Conservation (phyloP, 2,797 vertebrate genomes). For the Myotis findleyi region DNA sequence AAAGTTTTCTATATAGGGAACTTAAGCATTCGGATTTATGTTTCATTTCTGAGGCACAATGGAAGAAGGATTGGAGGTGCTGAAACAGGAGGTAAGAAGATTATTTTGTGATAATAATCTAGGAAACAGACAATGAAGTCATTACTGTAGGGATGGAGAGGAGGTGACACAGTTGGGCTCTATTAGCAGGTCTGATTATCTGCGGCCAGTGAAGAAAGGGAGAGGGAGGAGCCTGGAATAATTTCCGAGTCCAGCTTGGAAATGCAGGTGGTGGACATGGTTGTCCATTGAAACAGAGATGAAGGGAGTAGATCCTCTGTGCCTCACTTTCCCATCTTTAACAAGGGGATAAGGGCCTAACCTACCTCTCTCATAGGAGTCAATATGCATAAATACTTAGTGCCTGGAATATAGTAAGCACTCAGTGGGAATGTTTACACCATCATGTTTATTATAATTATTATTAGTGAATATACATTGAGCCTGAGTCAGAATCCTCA, state of each 20-base stretch:
- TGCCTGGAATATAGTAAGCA: not conserved
- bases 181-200: not conserved
- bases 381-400: not conserved
- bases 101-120: not conserved
- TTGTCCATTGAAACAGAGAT: not conserved
- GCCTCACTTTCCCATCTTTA: not conserved
- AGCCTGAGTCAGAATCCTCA: not conserved
- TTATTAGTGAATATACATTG: not conserved
- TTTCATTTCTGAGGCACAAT: not conserved
- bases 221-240: not conserved
- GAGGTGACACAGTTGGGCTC: not conserved
- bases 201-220: not conserved
- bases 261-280: not conserved
- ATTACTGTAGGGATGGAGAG: not conserved
- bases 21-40: not conserved
- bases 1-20: not conserved
- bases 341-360: not conserved
- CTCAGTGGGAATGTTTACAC: not conserved
- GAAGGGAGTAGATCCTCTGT: not conserved
- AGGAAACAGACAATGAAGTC: not conserved
- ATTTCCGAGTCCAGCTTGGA: not conserved
- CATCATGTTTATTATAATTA: not conserved
- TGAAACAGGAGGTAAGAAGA: not conserved
- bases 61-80: not conserved
- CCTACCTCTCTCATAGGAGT: not conserved